These are phyloP conservation scores for Halocaridina rubra DNA, from an alignment of 2,888 invertebrate genomes.

Conservation along the genomic window DNA sequence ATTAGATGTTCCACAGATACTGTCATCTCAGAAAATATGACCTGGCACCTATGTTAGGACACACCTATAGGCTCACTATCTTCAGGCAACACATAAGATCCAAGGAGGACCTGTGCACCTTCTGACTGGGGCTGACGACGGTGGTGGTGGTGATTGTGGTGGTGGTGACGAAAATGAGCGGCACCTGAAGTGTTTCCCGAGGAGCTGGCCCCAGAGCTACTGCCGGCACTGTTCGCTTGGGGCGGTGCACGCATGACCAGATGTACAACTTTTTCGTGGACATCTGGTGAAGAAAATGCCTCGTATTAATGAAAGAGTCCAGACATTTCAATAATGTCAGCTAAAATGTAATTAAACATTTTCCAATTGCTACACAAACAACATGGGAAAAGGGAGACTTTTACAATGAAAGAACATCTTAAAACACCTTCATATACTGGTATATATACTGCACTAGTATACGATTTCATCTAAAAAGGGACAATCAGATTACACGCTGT, in stretches of 20 bases:
- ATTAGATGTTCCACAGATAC: too few species aligned
- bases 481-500: too few species aligned
- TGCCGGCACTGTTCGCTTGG: slow-evolving; percentile 58
- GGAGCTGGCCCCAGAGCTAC: slow-evolving; percentile 51
- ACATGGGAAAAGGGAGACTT: too few species aligned
- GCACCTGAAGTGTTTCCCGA: slow-evolving; percentile 22
- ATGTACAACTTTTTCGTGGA: slow-evolving; percentile 92
- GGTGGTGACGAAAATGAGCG: slow-evolving; percentile 26
- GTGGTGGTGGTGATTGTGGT: slow-evolving; percentile 39
- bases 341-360: too few species aligned
- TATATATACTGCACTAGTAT: too few species aligned
- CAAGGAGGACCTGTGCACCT: slow-evolving; percentile 52
- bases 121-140: slow-evolving; percentile 35
- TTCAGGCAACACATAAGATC: slow-evolving; percentile 52
- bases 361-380: too few species aligned
- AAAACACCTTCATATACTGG: too few species aligned
- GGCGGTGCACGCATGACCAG: slow-evolving; percentile 91
- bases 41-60: background rate
- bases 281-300: slow-evolving; percentile 73
- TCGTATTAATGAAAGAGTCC: too few species aligned
- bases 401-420: too few species aligned
- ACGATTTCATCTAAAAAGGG: too few species aligned
- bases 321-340: too few species aligned
- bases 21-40: background rate
- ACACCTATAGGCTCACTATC: slow-evolving; percentile 46